A percentile compares a stretch with the other conserved stretches of the same genome.
Conservation (phyloP, 2,888 invertebrate genomes). For the Ormyrus thymus region DNA sequence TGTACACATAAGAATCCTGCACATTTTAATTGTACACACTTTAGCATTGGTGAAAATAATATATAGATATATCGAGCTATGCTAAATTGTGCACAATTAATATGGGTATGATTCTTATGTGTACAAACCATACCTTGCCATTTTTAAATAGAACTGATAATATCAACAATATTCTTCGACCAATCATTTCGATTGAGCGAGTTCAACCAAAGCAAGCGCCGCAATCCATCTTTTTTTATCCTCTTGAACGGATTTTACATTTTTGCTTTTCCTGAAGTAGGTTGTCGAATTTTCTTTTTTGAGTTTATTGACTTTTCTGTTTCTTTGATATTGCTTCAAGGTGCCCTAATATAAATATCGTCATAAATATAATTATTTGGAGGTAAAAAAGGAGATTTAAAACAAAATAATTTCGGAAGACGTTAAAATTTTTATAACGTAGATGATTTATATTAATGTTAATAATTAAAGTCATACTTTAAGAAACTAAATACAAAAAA, state of each 20-base stretch:
- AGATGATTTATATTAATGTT: not conserved
- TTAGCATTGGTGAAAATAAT: no score
- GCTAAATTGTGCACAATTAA: no score
- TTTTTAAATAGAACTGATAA: slow-evolving; percentile 1
- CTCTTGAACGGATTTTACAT: slow-evolving; percentile 38
- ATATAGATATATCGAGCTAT: no score
- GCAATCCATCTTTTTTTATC: slow-evolving; percentile 53
- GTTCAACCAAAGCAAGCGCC: slow-evolving; percentile 51
- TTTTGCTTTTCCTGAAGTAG: slow-evolving; percentile 16
- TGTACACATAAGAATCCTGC: no score
- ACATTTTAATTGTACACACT: no score
- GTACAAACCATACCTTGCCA: no score
- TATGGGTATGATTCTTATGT: no score
- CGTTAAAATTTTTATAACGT: not conserved
- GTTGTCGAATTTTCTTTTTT: slow-evolving; percentile 27
- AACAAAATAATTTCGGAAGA: not conserved
- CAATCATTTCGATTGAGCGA: slow-evolving; percentile 46
- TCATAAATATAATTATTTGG: not conserved
- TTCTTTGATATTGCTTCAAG: slow-evolving; percentile 51
- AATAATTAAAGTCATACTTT: not conserved
- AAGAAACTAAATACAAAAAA: slow-evolving; percentile 1
- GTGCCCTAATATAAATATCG: slow-evolving; percentile 32
- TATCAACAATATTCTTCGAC: slow-evolving; percentile 3
- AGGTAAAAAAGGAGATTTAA: not conserved
- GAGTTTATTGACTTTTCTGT: slow-evolving; percentile 30